Conservation (phyloP, 2,888 invertebrate species). For the Drosophila anceps region DNA sequence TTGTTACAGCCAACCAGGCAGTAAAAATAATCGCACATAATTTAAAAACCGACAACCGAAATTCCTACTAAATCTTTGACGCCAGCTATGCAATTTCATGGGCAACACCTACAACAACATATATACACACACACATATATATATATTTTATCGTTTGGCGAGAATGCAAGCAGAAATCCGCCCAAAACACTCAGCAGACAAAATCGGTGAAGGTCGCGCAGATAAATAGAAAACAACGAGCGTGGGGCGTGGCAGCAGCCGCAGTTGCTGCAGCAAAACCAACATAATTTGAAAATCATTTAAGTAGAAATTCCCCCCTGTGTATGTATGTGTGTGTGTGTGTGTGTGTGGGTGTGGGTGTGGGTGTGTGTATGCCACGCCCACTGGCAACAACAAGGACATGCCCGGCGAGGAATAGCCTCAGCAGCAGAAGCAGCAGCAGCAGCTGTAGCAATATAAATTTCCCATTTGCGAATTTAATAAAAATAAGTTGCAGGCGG, state of each 20-base stretch:
- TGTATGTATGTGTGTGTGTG: slow-evolving; percentile 28
- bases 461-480: slow-evolving; percentile 83
- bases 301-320: slow-evolving; percentile 70
- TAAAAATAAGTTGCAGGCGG: slow-evolving; percentile 82
- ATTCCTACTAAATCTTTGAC: slow-evolving; percentile 16
- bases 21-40: slow-evolving; percentile 17
- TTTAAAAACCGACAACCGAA: slow-evolving; percentile 20
- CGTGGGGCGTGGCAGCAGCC: slow-evolving; percentile 26
- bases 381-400: slow-evolving; percentile 29
- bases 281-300: slow-evolving; percentile 82
- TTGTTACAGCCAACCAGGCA: neutral
- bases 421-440: slow-evolving; percentile 66
- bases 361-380: slow-evolving; percentile 42
- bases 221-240: slow-evolving; percentile 53
- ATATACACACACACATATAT: neutral
- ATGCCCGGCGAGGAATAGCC: slow-evolving; percentile 1
- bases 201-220: slow-evolving; percentile 60
- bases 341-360: slow-evolving; percentile 31
- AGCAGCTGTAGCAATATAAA: slow-evolving; percentile 82
- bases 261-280: slow-evolving; percentile 48
- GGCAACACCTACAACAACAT: slow-evolving; percentile 25
- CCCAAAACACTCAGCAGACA: slow-evolving; percentile 26
- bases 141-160: slow-evolving; percentile 30
- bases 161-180: slow-evolving; percentile 22
- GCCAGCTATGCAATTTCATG: slow-evolving; percentile 22